Base-by-base conservation (phyloP, 2,888 invertebrate genomes). In the Melieria omissa region DNA sequence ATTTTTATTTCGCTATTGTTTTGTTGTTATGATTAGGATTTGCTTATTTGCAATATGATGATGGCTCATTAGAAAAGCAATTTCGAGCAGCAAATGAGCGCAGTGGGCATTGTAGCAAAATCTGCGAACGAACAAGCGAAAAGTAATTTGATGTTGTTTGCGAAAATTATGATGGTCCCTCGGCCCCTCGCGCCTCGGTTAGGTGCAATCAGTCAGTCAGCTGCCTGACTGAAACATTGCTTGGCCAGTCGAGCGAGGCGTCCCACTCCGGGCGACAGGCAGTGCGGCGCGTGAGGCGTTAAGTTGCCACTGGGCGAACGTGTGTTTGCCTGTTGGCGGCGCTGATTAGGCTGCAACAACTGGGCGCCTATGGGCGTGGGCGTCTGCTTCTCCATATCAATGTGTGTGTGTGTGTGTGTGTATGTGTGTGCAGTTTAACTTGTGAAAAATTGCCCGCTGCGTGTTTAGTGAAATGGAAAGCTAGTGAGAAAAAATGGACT, bases 41-140 rank as follows among this genome's bases (percentile, higher is more conserved):
- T 55, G 45, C 78, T 76, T 77, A 79, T 78, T 82, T 80, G 9
- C 80, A 78, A 81, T 81, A 81, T 82, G 80, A 68, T 68, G 41
- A 81, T 81, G 82, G 81, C 81, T 81, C 80, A 81, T 81, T 81
- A 81, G 80, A 78, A 82, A 76, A 80, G 81, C 79, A 81, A 82
- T 82, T 82, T 82, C 47, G 63, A 29, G 16, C 16, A 63, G 63
- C 63, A 63, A 63, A 63, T 63, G 63, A 63, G 63, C 41, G 47
- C 49, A 7, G 47, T 16, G 16, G 47, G 47, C 63, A 29, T 29
- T 29, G 29, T 2, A 29, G 2, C 29, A 2, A 29, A 29, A 29
- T 29, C 29, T 29, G 29, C 29, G 29, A 29, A 29, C 29, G 29
- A 29, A 29, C 29, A 29, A 29, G 29, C 29, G 29, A 29, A 63